Base-by-base conservation (phyloP, 1,140 invertebrate genomes). In the Drosophila kepulauana region DNA sequence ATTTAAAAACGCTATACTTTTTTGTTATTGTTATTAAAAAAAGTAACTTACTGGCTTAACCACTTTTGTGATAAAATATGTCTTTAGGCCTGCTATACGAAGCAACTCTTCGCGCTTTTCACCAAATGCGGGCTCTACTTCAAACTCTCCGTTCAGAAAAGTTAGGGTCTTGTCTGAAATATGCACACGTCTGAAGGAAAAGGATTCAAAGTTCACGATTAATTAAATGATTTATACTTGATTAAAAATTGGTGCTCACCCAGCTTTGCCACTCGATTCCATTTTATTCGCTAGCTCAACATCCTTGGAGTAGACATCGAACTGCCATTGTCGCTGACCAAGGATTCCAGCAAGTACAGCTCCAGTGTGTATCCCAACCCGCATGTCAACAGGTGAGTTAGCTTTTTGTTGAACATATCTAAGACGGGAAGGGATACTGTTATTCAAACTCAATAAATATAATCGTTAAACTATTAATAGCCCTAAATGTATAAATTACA, bases 261-360 rank as follows among this genome's bases (percentile, higher is more conserved):
- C 98, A 2, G 98, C 97, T 93, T 97, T 95, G 41, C 99, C 99
- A 69, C 97, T 97, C 92, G 97, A 98, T 93, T 99, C 99, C 98
- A 99, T 99, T 94, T 99, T 99, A 93, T 99, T 99, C 7, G 99
- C 99, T 46, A 99, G 94, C 86, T 98, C 98, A 4, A 99, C 99
- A 92, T 99, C 99, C 90, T 99, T 97, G 67, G 97, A 98, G 93
- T 99, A 99, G 33, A 99, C 98, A 90, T 99, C 99, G 93, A 99
- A 99, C 93, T 99, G 98, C 98, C 98, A 99, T 91, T 99, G 99
- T 30, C 97, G 93, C 82, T 99, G 97, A 0, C 99, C 99, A 45
- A 99, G 94, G 15, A 99, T 98, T 1, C 99, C 99, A 41, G 98
- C 98, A 30, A 99, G 93, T 20, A 99, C 97, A 2, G 97, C 98